These are phyloP conservation scores for Neoarius graeffei DNA, from an alignment of 2,113 vertebrate genomes.

Conservation along the genomic window DNA sequence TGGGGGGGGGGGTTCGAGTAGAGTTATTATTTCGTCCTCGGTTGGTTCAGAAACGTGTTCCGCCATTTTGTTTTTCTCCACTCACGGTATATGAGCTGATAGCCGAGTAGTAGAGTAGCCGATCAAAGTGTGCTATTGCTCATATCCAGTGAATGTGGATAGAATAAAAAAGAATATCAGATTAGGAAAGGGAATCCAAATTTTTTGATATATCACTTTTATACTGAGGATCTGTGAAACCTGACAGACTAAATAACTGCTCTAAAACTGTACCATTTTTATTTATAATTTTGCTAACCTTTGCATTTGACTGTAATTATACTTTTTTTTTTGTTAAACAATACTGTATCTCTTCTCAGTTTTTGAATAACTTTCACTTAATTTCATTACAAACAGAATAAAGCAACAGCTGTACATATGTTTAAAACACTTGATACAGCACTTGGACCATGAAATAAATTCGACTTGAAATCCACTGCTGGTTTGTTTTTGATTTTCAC, in stretches of 20 bases:
- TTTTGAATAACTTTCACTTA: not conserved
- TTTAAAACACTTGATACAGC: not conserved
- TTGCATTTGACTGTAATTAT: not conserved
- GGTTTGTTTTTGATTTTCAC: not conserved
- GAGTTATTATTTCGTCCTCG: too few species aligned
- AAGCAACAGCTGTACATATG: not conserved
- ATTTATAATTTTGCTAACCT: not conserved
- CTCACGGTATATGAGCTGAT: too few species aligned
- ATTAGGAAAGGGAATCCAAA: not conserved
- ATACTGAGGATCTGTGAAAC: not conserved
- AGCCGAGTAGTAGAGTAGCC: too few species aligned
- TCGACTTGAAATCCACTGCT: not conserved
- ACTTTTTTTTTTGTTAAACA: too few species aligned
- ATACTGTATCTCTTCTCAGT: not conserved
- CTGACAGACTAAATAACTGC: not conserved
- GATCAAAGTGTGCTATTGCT: too few species aligned
- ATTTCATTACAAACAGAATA: not conserved
- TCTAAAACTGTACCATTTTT: not conserved
- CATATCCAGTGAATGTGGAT: too few species aligned
- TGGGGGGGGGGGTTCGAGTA: too few species aligned
- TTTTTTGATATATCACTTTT: not conserved
- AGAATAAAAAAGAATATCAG: not conserved
- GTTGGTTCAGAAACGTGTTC: too few species aligned
- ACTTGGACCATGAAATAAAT: constrained; percentile 18
- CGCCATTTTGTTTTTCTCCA: too few species aligned